These are phyloP conservation scores for Erebia aethiops DNA, from an alignment of 2,888 invertebrate species.

Conservation along the genomic window DNA sequence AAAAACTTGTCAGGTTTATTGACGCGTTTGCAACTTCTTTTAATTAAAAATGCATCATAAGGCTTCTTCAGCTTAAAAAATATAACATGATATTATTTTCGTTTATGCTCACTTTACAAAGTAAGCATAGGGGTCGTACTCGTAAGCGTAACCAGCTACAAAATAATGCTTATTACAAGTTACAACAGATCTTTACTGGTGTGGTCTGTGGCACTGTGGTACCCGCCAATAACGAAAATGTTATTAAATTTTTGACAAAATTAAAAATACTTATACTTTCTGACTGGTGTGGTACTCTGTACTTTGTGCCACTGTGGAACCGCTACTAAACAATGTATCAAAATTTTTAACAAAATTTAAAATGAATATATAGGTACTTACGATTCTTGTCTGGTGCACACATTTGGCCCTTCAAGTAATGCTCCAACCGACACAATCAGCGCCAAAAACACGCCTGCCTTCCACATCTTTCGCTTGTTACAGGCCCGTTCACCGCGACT, in stretches of 20 bases:
- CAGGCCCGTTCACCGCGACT: slow-evolving; percentile 52
- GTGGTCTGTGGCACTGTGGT: too few species aligned
- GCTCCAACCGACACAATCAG: slow-evolving; percentile 53
- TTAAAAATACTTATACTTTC: too few species aligned
- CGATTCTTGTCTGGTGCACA: slow-evolving; percentile 90
- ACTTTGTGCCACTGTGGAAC: too few species aligned
- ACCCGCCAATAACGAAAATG: background rate
- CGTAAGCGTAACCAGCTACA: too few species aligned
- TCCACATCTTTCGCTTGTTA: slow-evolving; percentile 57
- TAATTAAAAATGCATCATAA: slow-evolving; percentile 1
- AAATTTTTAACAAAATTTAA: background rate
- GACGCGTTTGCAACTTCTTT: background rate
- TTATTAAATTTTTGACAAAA: background rate
- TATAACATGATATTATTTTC: background rate
- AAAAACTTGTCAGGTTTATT: background rate
- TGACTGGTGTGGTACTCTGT: too few species aligned
- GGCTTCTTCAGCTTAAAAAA: slow-evolving; percentile 5
- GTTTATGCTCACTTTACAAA: too few species aligned
- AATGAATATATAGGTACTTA: slow-evolving; percentile 72
- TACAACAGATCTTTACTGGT: too few species aligned
- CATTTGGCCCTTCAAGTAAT: slow-evolving; percentile 88
- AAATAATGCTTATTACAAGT: too few species aligned
- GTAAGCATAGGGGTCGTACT: too few species aligned
- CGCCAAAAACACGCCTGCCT: slow-evolving; percentile 54
- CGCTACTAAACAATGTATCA: too few species aligned